These are phyloP conservation scores for Trypoxylon attenuatum DNA, from an alignment of 2,888 invertebrate species.

Conservation along the genomic window DNA sequence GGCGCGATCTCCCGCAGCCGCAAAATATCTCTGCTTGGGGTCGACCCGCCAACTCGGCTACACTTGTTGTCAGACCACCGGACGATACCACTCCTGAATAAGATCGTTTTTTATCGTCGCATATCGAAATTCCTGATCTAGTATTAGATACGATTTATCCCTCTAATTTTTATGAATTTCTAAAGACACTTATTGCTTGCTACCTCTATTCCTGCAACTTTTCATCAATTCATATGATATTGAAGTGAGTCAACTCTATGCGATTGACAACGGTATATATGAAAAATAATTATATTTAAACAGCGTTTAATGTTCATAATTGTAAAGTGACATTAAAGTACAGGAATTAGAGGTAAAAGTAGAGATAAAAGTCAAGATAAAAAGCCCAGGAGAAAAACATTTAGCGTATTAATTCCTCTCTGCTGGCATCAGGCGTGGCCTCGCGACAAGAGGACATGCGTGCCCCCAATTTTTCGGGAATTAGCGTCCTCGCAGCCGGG, in stretches of 20 bases:
- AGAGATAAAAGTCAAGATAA: no score
- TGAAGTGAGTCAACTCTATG: neutral
- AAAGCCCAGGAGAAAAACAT: no score
- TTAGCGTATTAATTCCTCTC: neutral
- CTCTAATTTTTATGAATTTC: no score
- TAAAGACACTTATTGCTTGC: no score
- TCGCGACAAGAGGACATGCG: neutral
- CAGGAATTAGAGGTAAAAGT: no score
- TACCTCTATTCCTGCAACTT: no score
- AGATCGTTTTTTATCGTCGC: no score
- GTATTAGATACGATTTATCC: no score
- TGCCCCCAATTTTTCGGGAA: conserved; percentile 42
- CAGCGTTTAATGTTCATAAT: neutral
- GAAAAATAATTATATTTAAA: neutral
- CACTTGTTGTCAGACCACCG: neutral
- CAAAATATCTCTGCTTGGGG: conserved; percentile 5
- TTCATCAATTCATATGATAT: no score
- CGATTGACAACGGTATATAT: neutral
- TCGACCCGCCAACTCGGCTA: neutral
- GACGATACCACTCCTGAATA: neutral
- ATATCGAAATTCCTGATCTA: no score
- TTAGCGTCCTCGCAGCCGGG: conserved; percentile 19
- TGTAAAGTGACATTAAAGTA: no score
- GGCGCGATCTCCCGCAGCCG: neutral
- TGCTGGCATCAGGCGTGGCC: no score